Evolutionary conservation across 1,140 invertebrate species (phyloP), one percentile per base, ranked within the genome.

Genomic region (Dendrolimus punctatus): DNA sequence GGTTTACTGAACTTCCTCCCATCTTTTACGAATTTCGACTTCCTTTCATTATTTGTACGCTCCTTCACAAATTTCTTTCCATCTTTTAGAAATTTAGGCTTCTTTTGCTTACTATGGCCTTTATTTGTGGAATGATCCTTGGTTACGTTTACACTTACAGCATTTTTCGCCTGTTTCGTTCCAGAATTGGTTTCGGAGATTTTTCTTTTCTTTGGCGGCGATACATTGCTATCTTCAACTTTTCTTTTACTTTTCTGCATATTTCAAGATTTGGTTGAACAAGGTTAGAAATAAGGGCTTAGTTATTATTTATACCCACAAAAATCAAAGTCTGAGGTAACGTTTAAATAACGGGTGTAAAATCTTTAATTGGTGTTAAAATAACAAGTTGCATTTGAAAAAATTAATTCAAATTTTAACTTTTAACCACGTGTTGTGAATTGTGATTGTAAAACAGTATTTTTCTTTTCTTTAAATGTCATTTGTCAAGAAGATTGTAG

Each of bases 181-280:
- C 58, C 54, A 40, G 41, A 23, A 9, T 55, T 50, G 4, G 53
- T 23, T 5, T 6, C 59, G 48, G 53, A 62, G 48, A 73, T 65
- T 45, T 80, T 81, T 53, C 76, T 80, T 44, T 85, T 85, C 46
- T 77, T 79, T 6, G 71, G 57, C 6, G 66, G 40, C 5, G 60
- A 51, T 37, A 51, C 44, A 46, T 65, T 65, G 42, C 46, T 47
- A 40, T 73, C 73, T 9, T 56, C 51, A 36, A 43, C 57, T 70
- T 83, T 83, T 60, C 78, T 75, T 68, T 85, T 85, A 38, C 67
- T 57, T 71, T 81, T 77, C 51, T 79, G 70, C 82, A 85, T 85
- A 40, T 64, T 65, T 44, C 41, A 41, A 3, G 38, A 40, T 36
- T 23, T 42, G 47, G 40, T 55, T 51, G 23, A 40, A 56, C 49